Evolutionary conservation across 2,797 vertebrate species (phyloP), one percentile per base, ranked within the genome.

Genomic region (Pipistrellus pipistrellus): DNA sequence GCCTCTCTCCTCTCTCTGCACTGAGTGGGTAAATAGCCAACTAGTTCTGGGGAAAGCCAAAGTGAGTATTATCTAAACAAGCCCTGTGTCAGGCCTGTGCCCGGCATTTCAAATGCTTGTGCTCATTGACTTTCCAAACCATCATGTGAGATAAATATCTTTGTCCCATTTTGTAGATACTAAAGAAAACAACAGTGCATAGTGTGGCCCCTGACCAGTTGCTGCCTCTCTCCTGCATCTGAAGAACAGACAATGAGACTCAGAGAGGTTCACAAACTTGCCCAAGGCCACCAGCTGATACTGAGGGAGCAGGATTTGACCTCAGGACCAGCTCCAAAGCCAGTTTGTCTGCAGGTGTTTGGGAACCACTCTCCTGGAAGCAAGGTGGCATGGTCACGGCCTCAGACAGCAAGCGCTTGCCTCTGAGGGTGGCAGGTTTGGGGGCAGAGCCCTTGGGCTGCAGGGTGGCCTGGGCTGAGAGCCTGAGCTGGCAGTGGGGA

Each of bases 131-230:
- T 46, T 51, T 41, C 83, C 11, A 53, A 46, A 57, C 25, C 0
- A 2, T 35, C 59, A 48, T 4, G 20, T 0, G 3, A 25, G 53
- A 38, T 4, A 48, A 20, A 27, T 6, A 6, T 38, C 48, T 64
- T n/a, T 12, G 41, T 3, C 17, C 64, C 78, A 18, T 44, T 84
- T 68, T n/a, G n/a, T 59, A 81, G 90, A 30, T 4, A 18, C 25
- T 30, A 30, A 30, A 57, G 41, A 30, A 9, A 12, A 35, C 6
- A 3, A 4, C 1, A 20, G 72, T 0, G 4, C 77, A 32, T n/a
- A 2, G 30, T 0, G 4, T 44, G 57, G 78, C 66, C 69, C 0
- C 1, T 2, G 41, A 30, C 23, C 1, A 27, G 8, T 6, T n/a
- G 8, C 5, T n/a, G 17, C 44, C 51, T 51, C 69, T 25, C 13